Base-by-base conservation (phyloP, 2,888 invertebrate species). In the Brenthis ino region DNA sequence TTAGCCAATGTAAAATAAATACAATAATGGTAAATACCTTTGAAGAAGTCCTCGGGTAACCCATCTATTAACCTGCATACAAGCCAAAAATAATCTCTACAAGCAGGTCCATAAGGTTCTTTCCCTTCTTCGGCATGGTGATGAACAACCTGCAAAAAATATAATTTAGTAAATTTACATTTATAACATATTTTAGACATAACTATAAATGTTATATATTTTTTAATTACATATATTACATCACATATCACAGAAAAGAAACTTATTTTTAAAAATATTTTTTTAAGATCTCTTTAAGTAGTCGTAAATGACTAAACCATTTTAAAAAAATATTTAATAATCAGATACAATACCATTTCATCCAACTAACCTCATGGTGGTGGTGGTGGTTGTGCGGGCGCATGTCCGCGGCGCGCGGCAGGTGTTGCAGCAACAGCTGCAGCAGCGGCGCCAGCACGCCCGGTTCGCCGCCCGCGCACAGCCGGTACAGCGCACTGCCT, bases 31-130 rank as follows among this genome's bases (percentile, higher is more conserved):
- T 43, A 5, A 47, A n/a, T 81, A 94, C 94, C 94, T 92, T 96
- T 96, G 43, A 97, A 95, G 77, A 96, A 94, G 72, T 97, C 97
- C 68, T 96, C 96, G 0, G 97, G 96, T 43, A 98, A 83, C 2
- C 97, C 97, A 79, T 98, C 98, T 0, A 98, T 96, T 20, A 98
- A 93, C 48, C 98, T 94, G 74, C 98, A 97, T 14, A 98, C 94
- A 4, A 98, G 93, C 98, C 98, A 98, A 86, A 98, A 98, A 86
- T 98, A 99, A 84, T 99, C 98, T 8, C 98, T 93, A 82, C 98
- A 98, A 1, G 98, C 98, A 0, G 98, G 98, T 0, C 98, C 98
- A 82, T 98, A 98, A 0, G 98, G 97, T 82, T 98, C 98, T 82
- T 98, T 98, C n/a, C 97, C 97, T 83, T 96, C 96, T 78, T 96